phyloP scores from a whole-genome alignment of 2,888 invertebrate species.

The Cetonia aurata region DNA sequence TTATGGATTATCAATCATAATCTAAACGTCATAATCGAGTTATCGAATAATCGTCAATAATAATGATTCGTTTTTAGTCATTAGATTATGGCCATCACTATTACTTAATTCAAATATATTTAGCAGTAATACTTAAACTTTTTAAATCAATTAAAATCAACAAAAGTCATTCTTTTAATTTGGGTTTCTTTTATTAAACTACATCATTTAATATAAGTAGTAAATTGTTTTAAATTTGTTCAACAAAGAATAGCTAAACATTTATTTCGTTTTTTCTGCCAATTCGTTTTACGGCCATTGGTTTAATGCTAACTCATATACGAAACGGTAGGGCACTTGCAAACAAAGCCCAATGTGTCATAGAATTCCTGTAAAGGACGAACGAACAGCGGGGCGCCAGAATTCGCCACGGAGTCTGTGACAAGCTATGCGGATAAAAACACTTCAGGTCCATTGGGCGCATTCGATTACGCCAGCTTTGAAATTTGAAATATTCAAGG shows the following conservation, averaged over 20 bases:
- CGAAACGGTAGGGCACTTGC: conserved; percentile 50
- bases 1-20: no score
- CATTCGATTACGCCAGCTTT: background rate
- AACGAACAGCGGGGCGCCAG: conserved; percentile 47
- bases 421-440: conserved; percentile 23
- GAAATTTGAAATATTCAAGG: conserved; percentile 20
- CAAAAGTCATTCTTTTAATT: background rate
- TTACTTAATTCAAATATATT: background rate
- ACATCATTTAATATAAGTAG: no score
- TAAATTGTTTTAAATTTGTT: no score
- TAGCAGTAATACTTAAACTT: conserved; percentile 41
- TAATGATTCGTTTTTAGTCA: no score
- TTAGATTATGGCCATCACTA: no score
- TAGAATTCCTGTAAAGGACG: conserved; percentile 53
- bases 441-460: conserved; percentile 9
- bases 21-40: no score
- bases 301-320: conserved; percentile 38
- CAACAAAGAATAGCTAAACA: background rate
- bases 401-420: conserved; percentile 51
- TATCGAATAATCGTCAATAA: no score
- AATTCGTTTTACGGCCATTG: conserved; percentile 45
- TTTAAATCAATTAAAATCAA: background rate
- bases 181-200: no score
- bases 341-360: conserved; percentile 51
- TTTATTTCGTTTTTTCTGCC: conserved; percentile 13